Evolutionary conservation across 2,888 invertebrate species (phyloP).

Genomic region (Dynastes grantii): DNA sequence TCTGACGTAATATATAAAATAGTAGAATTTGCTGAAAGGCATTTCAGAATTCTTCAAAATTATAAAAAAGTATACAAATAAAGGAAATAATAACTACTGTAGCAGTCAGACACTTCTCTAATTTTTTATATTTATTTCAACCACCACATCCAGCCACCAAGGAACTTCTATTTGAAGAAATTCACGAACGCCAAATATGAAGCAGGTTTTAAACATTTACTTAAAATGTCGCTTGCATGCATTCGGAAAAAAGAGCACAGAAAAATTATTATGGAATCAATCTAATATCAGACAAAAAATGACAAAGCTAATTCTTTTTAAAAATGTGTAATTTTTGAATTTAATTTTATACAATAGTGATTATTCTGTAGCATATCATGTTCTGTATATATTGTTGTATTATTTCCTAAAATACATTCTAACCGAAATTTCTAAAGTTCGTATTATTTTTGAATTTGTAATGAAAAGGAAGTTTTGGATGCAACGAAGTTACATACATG

Average conservation of each 20-base stretch:
- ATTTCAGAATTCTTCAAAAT: background rate
- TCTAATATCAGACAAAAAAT: background rate
- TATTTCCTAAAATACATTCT: too few species aligned
- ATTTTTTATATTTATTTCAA: background rate
- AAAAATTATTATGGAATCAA: background rate
- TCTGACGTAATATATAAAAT: too few species aligned
- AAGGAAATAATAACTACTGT: background rate
- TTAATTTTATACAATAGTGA: too few species aligned
- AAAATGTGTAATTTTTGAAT: too few species aligned
- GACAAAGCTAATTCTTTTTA: background rate
- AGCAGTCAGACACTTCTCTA: background rate
- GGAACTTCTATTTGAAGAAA: background rate
- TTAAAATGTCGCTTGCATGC: too few species aligned
- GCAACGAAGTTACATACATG: background rate
- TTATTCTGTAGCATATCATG: background rate
- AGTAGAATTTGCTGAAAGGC: background rate
- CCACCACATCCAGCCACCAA: background rate
- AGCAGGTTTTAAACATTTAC: background rate
- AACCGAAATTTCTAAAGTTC: too few species aligned
- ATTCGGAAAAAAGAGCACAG: too few species aligned
- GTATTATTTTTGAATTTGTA: background rate
- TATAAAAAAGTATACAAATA: background rate
- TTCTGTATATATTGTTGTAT: background rate
- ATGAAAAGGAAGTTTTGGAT: background rate
- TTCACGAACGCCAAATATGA: background rate